Base-by-base conservation (phyloP, 2,113 vertebrate species). In the Casuarius casuarius region DNA sequence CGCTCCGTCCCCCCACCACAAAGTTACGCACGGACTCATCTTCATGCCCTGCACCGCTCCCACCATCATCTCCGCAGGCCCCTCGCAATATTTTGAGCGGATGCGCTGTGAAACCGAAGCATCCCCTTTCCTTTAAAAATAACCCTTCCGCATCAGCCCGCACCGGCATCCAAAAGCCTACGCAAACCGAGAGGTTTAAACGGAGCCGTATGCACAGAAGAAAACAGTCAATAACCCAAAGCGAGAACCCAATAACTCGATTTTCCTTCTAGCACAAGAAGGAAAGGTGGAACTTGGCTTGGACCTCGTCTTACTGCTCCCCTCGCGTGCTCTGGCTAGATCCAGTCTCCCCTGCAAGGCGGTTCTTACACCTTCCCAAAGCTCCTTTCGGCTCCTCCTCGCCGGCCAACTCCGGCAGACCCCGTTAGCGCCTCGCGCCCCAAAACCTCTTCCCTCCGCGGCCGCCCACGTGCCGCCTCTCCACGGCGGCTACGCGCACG, bases 401-500 rank as follows among this genome's bases (percentile, higher is more conserved):
- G 46, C 42, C 62, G 25, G 51, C 62, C 71, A 77, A 12, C 28
- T 33, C 31, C 75, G 72, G 77, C 40, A 1, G 48, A 87, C 86
- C 65, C 58, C 42, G 75, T 90, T 84, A 96, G 97, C 91, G 77
- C 78, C 65, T 77, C 79, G 74, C 70, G 71, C 80, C 61, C 59
- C 61, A 38, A 68, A 18, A 63, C 14, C 19, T 49, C 18, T n/a
- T 29, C 35, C 59, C 65, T 52, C 31, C 19, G 23, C 73, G 77
- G 31, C 35, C 44, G 28, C n/a, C 29, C 35, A 10, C 16, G 58
- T 22, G 26, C 63, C 54, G 42, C 29, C 44, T 68, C 44, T 44
- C 67, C 46, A n/a, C 33, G 15, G 44, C 44, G 48, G 31, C 46
- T 48, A 16, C n/a, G 29, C 67, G n/a, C 25, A 70, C 31, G 15